Evolutionary conservation across 2,113 vertebrate genomes (phyloP), one percentile per base, ranked within the genome.

Genomic region (Takifugu bimaculatus): DNA sequence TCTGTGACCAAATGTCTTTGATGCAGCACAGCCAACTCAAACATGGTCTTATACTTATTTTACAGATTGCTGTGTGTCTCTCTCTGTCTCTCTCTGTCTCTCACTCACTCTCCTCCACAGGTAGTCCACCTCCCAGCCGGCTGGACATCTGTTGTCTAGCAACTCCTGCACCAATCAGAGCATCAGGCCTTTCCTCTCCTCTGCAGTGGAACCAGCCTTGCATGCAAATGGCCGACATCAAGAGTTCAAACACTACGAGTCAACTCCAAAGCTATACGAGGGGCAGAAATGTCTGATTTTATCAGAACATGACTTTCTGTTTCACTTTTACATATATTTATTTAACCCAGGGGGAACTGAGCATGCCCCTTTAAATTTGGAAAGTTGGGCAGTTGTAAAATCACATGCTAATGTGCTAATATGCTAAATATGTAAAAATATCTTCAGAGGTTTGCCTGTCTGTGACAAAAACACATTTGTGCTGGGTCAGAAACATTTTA

Each of bases 71-170:
- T 12, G 5, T 48, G 13, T 14, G 13, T 48, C 45, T 48, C 50
- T 47, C 32, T 39, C 66, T 26, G 27, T 42, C 70, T 27, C 53
- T 48, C 45, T 48, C 4, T 14, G 2, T 3, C 13, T n/a, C 26
- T 48, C 59, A 67, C 53, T 64, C 57, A 63, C 73, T 54, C 57
- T 79, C 74, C 81, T 85, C 87, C 87, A 91, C 90, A 91, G 90
- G 88, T 91, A 90, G 81, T 77, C 81, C 75, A 82, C 81, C 85
- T 86, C 82, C 74, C 82, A 84, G 83, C 69, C 54, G 61, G 62
- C 87, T 87, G 87, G 89, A 91, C 90, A 91, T 90, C 88, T 91
- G 90, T 90, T 91, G 90, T 90, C 90, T 91, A 91, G 90, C 88
- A 91, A 90, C 90, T 87, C 84, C 81, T 85, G 72, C 81, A 85